Percentiles rank a stretch among this genome's conserved stretches.
Conservation (phyloP, 1,140 invertebrate genomes). For the Drusus annulatus region DNA sequence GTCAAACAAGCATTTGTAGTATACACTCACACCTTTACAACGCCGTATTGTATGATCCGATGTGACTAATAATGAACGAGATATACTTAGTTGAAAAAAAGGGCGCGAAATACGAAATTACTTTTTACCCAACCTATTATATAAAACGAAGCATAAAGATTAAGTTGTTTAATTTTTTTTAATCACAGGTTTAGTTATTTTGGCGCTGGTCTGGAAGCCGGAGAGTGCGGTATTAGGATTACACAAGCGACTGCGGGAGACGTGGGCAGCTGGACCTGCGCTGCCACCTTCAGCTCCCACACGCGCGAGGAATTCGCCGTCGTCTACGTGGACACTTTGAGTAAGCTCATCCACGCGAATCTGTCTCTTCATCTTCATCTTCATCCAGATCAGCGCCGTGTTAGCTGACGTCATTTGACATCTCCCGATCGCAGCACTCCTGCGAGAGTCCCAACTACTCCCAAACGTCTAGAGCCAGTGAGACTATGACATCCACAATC, state of each 20-base stretch:
- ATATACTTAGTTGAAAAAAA: slow-evolving; percentile 37
- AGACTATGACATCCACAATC: too few species aligned
- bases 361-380: too few species aligned
- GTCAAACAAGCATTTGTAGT: background rate
- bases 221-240: slow-evolving; percentile 47
- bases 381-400: too few species aligned
- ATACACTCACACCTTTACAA: slow-evolving; percentile 7
- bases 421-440: too few species aligned
- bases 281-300: slow-evolving; percentile 25
- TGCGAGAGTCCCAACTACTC: too few species aligned
- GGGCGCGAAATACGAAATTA: background rate
- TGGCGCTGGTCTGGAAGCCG: slow-evolving; percentile 37
- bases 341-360: background rate
- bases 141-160: too few species aligned
- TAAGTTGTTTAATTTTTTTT: too few species aligned
- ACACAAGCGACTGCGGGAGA: slow-evolving; percentile 32
- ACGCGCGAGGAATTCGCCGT: slow-evolving; percentile 18
- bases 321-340: slow-evolving; percentile 10
- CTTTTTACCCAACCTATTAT: too few species aligned
- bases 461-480: too few species aligned
- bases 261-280: slow-evolving; percentile 49
- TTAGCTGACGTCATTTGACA: too few species aligned
- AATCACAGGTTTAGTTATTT: slow-evolving; percentile 33
- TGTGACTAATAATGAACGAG: slow-evolving; percentile 1
- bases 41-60: background rate